Percentiles rank a stretch among this genome's conserved stretches.
Evolutionary conservation across 1,140 invertebrate genomes (phyloP).

Genomic region (Whitmania pigra): DNA sequence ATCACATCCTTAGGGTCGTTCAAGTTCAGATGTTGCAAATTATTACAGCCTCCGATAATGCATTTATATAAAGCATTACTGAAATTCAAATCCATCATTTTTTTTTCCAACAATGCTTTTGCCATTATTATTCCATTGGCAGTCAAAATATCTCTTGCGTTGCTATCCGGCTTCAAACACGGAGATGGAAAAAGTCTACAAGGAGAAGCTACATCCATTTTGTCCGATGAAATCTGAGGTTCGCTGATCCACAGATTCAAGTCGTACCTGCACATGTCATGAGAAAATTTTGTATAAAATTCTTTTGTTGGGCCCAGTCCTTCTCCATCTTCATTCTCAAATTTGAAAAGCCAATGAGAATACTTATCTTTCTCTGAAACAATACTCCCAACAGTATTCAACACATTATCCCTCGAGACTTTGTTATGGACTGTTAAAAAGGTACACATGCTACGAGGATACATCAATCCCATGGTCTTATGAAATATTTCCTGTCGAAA

Average conservation of each 20-base stretch:
- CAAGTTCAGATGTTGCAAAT: too few relatives aligned
- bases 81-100: constrained; percentile 61
- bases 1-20: too few relatives aligned
- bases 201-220: constrained; percentile 55
- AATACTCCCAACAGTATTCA: too few relatives aligned
- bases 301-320: constrained; percentile 92
- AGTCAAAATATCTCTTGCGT: constrained; percentile 82
- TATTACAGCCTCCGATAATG: too few relatives aligned
- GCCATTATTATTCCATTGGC: constrained; percentile 98
- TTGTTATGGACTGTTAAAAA: too few relatives aligned
- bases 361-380: too few relatives aligned
- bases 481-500: too few relatives aligned
- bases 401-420: too few relatives aligned
- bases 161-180: constrained; percentile 52
- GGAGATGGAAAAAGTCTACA: constrained; percentile 80
- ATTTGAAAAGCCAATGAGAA: too few relatives aligned
- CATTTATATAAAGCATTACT: too few relatives aligned
- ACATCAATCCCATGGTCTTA: too few relatives aligned
- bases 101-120: constrained; percentile 94
- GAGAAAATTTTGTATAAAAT: constrained; percentile 93
- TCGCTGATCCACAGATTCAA: constrained; percentile 85
- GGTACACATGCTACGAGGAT: too few relatives aligned
- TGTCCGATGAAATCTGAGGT: constrained; percentile 42
- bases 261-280: constrained; percentile 80
- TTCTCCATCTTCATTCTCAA: constrained; percentile 67